Evolutionary conservation across 2,113 vertebrate species (phyloP), one percentile per base, ranked within the genome.

Genomic region (Varanus komodoensis): DNA sequence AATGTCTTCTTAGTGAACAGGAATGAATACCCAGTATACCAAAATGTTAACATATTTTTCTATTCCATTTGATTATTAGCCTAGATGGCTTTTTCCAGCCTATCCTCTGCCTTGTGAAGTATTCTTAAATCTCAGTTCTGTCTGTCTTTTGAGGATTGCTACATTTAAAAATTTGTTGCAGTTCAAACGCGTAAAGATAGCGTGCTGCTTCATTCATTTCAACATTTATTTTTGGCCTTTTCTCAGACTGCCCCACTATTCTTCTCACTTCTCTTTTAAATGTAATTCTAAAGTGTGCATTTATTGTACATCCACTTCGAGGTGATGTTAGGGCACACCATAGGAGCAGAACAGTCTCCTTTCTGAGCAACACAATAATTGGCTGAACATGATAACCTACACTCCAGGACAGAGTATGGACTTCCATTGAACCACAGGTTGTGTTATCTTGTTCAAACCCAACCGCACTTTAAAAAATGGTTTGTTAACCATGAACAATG

Each of bases 1-100:
- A 95, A 95, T 95, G 84, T 89, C 74, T 61, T 93, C 52, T 86
- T 87, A 92, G 50, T 95, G 91, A 95, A 93, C 92, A 87, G 93
- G n/a, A 91, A 23, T 85, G 87, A 95, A 91, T 93, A 92, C 87
- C 12, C 90, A 1, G 0, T 11, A 14, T 89, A 92, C 82, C 85
- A 84, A 95, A 90, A 86, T 82, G 87, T 94, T 89, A 74, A 5
- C 92, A 90, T 94, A 93, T 94, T 93, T 23, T 94, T 95, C 88
- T 93, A 87, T 88, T 95, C 93, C 93, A 92, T 94, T 94, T 93
- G 94, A 89, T 94, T 93, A 84, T 91, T 88, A 68, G 67, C 77
- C 80, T 88, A 67, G 67, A 87, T 15, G 64, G 88, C 86, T 93
- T 93, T 93, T 89, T 75, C 67, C 48, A 77, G 67, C 84, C 92